phyloP scores from a whole-genome alignment of 1,140 invertebrate species.

The Aporrectodea caliginosa region DNA sequence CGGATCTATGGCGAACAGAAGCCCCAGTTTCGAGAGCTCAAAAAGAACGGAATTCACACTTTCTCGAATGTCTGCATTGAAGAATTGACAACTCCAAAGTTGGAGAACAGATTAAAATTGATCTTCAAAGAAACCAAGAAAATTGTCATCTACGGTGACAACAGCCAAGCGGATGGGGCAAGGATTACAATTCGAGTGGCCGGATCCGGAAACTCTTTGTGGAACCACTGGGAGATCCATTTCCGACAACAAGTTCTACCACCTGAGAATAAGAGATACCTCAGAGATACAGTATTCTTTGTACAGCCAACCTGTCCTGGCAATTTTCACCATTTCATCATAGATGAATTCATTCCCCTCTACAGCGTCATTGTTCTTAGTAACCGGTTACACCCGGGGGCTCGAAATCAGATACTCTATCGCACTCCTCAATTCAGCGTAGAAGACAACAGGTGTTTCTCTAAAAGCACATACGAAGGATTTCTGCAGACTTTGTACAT shows the following conservation, averaged over 20 bases:
- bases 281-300: constrained; percentile 7
- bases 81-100: neutral
- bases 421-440: neutral
- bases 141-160: constrained; percentile 11
- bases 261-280: neutral
- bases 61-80: constrained; percentile 24
- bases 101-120: neutral
- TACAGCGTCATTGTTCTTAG: neutral
- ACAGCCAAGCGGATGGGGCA: neutral
- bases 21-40: too few relatives aligned
- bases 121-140: constrained; percentile 6
- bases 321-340: constrained; percentile 20
- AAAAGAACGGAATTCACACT: constrained; percentile 8
- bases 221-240: neutral
- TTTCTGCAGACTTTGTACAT: constrained; percentile 5
- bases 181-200: neutral
- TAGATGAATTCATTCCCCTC: constrained; percentile 12
- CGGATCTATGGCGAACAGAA: too few relatives aligned
- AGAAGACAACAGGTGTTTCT: neutral
- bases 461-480: neutral
- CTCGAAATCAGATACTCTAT: constrained; percentile 10
- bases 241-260: neutral
- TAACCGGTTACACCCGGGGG: neutral
- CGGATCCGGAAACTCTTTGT: neutral
- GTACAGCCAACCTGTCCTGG: constrained; percentile 8